Base-by-base conservation (phyloP, 2,113 vertebrate genomes). In the Aldabrachelys gigantea region DNA sequence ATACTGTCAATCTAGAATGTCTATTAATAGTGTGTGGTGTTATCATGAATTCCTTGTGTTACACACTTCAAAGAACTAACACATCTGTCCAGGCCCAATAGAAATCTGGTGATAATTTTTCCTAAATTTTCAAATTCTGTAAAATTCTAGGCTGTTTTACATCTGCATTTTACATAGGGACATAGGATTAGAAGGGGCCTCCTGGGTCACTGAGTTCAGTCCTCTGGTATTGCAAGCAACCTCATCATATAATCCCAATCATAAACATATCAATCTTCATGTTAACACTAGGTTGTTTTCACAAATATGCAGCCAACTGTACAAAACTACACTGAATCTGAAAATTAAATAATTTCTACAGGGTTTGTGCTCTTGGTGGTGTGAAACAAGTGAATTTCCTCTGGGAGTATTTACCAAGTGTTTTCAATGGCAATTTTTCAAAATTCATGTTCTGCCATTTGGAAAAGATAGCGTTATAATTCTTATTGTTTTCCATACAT, bases 361-460 rank as follows among this genome's bases (percentile, higher is more conserved):
- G 85, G 53, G 76, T 91, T 89, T 85, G 84, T 56, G 38, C 35
- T 50, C 1, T 47, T 47, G 84, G 14, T 79, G 65, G 72, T 96
- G 84, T 91, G 93, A 95, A 90, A 95, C 62, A 78, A 96, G 82
- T 16, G 57, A 90, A 78, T 91, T 96, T 94, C 84, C 75, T 65
- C 89, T 85, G 90, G 59, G 27, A 92, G 88, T 94, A 44, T 96
- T 97, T 93, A 89, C 95, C 85, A 56, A 95, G 94, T 8, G 3
- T 91, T 96, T 92, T 82, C 72, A 49, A 80, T 86, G 62, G 95
- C 93, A 97, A 85, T 85, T 89, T 82, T 84, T 94, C 92, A 65
- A 95, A 97, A 93, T 96, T 95, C 78, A 22, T 75, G 84, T 97
- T 95, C 94, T 96, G 81, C 91, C 86, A 87, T 96, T 96, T 97